Evolutionary conservation across 1,140 invertebrate genomes (phyloP).

Genomic region (Ladona fulva): DNA sequence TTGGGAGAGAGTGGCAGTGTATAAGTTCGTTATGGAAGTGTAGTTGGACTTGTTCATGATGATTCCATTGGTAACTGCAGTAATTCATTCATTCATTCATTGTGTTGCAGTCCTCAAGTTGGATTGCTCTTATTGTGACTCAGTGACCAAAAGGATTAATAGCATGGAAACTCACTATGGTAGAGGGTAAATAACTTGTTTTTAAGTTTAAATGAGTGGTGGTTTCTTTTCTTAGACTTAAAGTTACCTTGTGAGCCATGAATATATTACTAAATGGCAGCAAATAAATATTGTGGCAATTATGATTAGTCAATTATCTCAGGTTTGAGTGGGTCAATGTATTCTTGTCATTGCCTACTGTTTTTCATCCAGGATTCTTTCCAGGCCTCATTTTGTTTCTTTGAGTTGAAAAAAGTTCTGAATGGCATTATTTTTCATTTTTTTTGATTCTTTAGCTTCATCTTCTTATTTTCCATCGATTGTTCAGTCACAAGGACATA

Average conservation of each 20-base stretch:
- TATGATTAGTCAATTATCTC: slow-evolving; percentile 10
- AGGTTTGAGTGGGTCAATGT: slow-evolving; percentile 8
- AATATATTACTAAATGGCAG: background rate
- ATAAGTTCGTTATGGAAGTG: too few species aligned
- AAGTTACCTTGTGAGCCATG: slow-evolving; percentile 4
- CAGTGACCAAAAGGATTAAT: background rate
- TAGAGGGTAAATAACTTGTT: slow-evolving; percentile 4
- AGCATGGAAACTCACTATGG: slow-evolving; percentile 4
- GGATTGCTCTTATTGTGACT: background rate
- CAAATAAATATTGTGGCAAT: slow-evolving; percentile 10
- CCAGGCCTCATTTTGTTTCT: background rate
- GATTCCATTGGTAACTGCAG: too few species aligned
- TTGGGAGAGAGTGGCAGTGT: background rate
- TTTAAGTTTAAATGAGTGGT: slow-evolving; percentile 4
- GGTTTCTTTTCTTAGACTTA: slow-evolving; percentile 10
- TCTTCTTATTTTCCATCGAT: background rate
- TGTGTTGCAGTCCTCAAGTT: background rate
- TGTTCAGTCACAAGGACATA: background rate
- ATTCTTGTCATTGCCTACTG: slow-evolving; percentile 1
- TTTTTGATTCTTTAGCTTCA: background rate
- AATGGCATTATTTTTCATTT: background rate
- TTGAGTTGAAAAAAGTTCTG: background rate
- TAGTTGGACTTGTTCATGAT: too few species aligned
- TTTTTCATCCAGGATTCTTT: slow-evolving; percentile 9
- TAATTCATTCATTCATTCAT: too few species aligned